Evolutionary conservation across 2,888 invertebrate genomes (phyloP), one percentile per base, ranked within the genome.

Genomic region (Drosophila algonquin): DNA sequence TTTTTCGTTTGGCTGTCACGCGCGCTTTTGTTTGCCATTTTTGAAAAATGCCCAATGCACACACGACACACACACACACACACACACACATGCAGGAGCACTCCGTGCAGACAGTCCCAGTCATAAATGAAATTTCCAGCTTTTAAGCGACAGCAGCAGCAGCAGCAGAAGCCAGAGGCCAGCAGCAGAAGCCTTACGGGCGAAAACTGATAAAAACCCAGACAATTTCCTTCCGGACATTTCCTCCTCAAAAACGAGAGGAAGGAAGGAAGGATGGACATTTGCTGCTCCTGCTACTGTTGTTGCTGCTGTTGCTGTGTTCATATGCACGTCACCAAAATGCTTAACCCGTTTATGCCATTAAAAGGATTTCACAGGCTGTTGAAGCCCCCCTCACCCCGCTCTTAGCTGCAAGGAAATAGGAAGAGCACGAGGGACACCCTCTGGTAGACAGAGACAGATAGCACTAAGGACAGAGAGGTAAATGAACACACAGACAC

Each of bases 291-390:
- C 7, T 30, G 30, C 10, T 61, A 51, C 18, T 18, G 1, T 2
- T 18, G 18, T 2, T 18, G 18, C 7, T 30, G 30, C 10, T 30
- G 7, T 8, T 30, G 30, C 10, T 61, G 54, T 40, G 54, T 58
- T 63, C 72, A 64, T 68, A 75, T 75, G 72, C 72, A 75, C 72
- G 76, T 76, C 76, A 75, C 75, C 63, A 51, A 76, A 74, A 76
- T 72, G 54, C 73, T 71, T 75, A 76, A 75, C 76, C 64, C 76
- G 76, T 75, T 76, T 76, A 75, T 68, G 76, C 72, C 76, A 63
- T 72, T 72, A 76, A 76, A 75, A 61, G 76, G 75, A 75, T 76
- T 76, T 72, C 58, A 76, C 76, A 76, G 76, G 48, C 67, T 52
- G 63, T 68, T 68, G 76, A 50, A 63, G 59, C 75, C 45, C 45